These are phyloP conservation scores for Microtus oregoni DNA, from an alignment of 2,113 vertebrate species.

Conservation along the genomic window DNA sequence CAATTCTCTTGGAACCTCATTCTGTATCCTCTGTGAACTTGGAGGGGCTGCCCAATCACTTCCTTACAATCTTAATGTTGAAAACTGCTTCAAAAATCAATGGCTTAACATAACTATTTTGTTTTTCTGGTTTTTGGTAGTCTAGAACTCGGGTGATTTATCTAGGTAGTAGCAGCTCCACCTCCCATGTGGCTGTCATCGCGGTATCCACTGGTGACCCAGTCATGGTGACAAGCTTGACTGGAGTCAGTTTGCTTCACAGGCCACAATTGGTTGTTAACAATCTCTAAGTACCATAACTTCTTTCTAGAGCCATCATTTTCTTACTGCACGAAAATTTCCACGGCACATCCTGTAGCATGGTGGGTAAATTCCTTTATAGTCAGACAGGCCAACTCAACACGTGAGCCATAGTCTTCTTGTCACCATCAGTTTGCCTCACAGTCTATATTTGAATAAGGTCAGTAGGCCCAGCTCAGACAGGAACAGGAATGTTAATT, in stretches of 20 bases:
- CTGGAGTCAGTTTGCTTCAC: neutral
- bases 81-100: neutral
- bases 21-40: neutral
- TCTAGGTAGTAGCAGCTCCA: neutral
- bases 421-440: neutral
- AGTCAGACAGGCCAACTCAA: neutral
- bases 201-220: neutral
- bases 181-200: neutral
- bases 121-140: neutral
- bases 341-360: neutral
- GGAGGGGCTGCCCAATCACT: neutral
- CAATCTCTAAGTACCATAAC: neutral
- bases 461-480: neutral
- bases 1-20: neutral
- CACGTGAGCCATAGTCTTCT: neutral
- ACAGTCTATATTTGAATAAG: neutral
- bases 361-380: neutral
- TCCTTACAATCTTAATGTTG: neutral
- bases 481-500: neutral
- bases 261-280: neutral
- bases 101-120: neutral
- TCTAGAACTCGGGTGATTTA: neutral
- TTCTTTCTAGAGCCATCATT: neutral
- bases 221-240: neutral
- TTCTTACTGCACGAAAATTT: neutral